Conservation (phyloP, 2,888 invertebrate species). For the Euplexia lucipara region DNA sequence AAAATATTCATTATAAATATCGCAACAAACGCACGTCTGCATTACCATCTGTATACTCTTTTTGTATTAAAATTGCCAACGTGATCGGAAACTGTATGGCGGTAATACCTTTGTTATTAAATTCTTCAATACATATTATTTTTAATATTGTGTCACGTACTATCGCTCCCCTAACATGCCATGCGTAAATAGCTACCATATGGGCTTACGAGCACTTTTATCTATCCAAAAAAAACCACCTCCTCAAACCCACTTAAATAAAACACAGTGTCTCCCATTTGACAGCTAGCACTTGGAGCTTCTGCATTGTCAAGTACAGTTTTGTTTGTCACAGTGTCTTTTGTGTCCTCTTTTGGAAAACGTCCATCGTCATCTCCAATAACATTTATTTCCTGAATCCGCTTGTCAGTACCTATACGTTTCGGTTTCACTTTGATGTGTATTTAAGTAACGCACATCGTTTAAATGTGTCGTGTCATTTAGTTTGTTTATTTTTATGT, state of each 20-base stretch:
- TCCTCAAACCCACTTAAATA: constrained; percentile 31
- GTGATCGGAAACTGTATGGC: constrained; percentile 66
- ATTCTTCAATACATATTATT: constrained; percentile 67
- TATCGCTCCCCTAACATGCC: constrained; percentile 61
- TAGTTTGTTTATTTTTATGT: constrained; percentile 63
- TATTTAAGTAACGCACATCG: constrained; percentile 71
- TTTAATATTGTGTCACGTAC: constrained; percentile 72
- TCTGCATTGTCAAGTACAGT: constrained; percentile 35
- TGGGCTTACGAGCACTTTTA: constrained; percentile 54
- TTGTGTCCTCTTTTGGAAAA: constrained; percentile 57
- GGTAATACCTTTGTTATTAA: constrained; percentile 70
- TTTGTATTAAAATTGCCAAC: constrained; percentile 67
- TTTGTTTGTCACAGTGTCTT: constrained; percentile 47
- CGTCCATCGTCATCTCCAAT: constrained; percentile 57
- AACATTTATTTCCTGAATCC: constrained; percentile 62
- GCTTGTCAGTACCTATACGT: constrained; percentile 67
- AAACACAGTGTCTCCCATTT: constrained; percentile 31
- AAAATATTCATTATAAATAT: constrained; percentile 30
- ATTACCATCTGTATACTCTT: constrained; percentile 53
- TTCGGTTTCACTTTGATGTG: constrained; percentile 75
- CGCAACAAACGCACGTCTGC: constrained; percentile 59
- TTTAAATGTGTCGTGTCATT: constrained; percentile 76
- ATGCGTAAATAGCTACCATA: constrained; percentile 62
- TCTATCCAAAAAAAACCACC: constrained; percentile 23
- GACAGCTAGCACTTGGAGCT: constrained; percentile 37